Percentiles rank a stretch among this genome's conserved stretches.
Evolutionary conservation across 2,888 invertebrate species (phyloP).

Genomic region (Parnassius apollo): DNA sequence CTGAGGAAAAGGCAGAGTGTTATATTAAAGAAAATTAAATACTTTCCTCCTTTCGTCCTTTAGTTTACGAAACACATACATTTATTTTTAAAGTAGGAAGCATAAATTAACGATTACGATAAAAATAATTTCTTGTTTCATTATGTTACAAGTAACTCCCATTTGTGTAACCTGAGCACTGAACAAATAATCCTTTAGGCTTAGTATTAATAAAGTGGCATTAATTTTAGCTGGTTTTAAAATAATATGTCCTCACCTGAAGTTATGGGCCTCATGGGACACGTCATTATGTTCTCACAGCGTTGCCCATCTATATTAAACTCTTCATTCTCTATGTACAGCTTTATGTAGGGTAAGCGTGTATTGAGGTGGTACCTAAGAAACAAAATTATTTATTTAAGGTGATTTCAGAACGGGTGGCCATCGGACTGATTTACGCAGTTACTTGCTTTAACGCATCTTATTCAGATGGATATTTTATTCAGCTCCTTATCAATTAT

Average conservation of each 20-base stretch:
- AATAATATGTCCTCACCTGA: conserved; percentile 79
- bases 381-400: conserved; percentile 29
- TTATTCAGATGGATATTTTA: conserved; percentile 20
- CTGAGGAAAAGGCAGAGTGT: too few relatives aligned
- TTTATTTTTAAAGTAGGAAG: too few relatives aligned
- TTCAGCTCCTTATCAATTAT: conserved; percentile 18
- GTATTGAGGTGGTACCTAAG: conserved; percentile 92
- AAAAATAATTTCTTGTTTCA: too few relatives aligned
- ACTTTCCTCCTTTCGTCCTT: too few relatives aligned
- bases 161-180: too few relatives aligned
- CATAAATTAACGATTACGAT: too few relatives aligned
- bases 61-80: too few relatives aligned
- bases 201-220: neutral
- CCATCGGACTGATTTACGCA: conserved; percentile 23
- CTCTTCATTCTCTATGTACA: conserved; percentile 95
- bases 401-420: conserved; percentile 11
- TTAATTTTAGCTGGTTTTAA: neutral
- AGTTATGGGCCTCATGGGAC: conserved; percentile 94
- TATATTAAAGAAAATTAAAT: too few relatives aligned
- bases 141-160: too few relatives aligned
- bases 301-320: conserved; percentile 96
- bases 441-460: conserved; percentile 14
- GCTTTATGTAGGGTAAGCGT: conserved; percentile 92
- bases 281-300: conserved; percentile 97
- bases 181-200: too few relatives aligned